Base-by-base conservation (phyloP, 2,113 vertebrate species). In the Regulus satrapa region DNA sequence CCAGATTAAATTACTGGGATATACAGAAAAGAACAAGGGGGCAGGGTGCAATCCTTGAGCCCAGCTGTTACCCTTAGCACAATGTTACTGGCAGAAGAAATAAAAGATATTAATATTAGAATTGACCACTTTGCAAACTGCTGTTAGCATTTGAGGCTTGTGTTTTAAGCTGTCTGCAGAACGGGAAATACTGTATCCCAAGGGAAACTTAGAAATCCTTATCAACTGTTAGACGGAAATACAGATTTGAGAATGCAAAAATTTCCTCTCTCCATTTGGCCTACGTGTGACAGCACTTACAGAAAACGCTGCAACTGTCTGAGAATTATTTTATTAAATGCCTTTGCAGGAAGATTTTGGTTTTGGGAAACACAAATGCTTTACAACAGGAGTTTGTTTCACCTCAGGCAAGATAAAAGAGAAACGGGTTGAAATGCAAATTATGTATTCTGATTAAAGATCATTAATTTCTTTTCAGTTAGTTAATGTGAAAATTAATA, bases 251-350 rank as follows among this genome's bases (percentile, higher is more conserved):
- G 71, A 23, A 11, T 31, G 28, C 14, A 45, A 18, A 40, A 48
- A 5, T 32, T 52, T 28, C 14, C 40, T 59, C 29, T 10, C 8
- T 73, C 16, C 16, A 1, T 76, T 55, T 7, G 3, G 12, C 71
- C 10, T 3, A 3, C 49, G n/a, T 43, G 19, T 36, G 58, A 64
- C n/a, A 43, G 43, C 1, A 0, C 19, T 31, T 19, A 43, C 1
- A 8, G 52, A 18, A 34, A 46, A 62, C 51, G 29, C n/a, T 75
- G 59, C 34, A 26, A 0, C 3, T 58, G 41, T 17, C 40, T 8
- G 9, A 59, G 43, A 55, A 38, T 46, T 66, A 10, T 38, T 71
- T 67, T 54, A 38, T 67, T 51, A 89, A 58, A 64, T 26, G 9
- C 21, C 84, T 83, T 59, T 51, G 14, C 10, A 6, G 58, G 26